Base-by-base conservation (phyloP, 1,140 invertebrate species). In the Drosophila burlai region DNA sequence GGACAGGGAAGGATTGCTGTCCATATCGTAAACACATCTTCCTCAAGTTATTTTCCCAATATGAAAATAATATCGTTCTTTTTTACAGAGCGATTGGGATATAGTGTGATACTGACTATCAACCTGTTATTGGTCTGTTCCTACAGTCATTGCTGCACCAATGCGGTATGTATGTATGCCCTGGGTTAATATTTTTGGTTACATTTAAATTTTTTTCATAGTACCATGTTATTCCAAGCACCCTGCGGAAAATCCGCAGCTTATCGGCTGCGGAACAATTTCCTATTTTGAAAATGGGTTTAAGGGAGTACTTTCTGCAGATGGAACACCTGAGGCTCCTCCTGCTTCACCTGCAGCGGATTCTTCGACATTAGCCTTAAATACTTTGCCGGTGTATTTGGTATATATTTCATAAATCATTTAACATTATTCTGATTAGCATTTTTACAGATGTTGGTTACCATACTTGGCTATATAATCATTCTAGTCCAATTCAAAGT, bases 281-380 rank as follows among this genome's bases (percentile, higher is more conserved):
- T 15, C 13, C n/a, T 1, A 26, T 34, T 13, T 42, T 92, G 2
- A 75, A 50, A 40, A 74, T 83, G 66, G 63, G 69, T 0, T 21
- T 91, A n/a, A 66, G 87, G 18, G 91, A 92, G 42, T 92, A 92
- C 42, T 55, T 50, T 3, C 18, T 92, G 49, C 91, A 92, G 59
- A 45, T 92, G 47, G 72, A 91, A 24, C 91, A 92, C 31, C 71
- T 91, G 0, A 73, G 76, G 9, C 45, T 92, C 9, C 38, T 46
- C 7, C n/a, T n/a, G n/a, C n/a, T 92, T 92, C 31, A 80, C 61
- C 10, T 92, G 91, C 21, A 80, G 76, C 15, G 77, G 86, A 0
- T 91, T 89, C 24, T 91, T 92, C n/a, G 73, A 92, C 9, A 81
- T 92, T 2, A 86, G 89, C 36, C 54, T 92, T 4, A 79, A 76